These are phyloP conservation scores for Pollicipes pollicipes DNA, from an alignment of 1,140 invertebrate genomes.

Conservation along the genomic window DNA sequence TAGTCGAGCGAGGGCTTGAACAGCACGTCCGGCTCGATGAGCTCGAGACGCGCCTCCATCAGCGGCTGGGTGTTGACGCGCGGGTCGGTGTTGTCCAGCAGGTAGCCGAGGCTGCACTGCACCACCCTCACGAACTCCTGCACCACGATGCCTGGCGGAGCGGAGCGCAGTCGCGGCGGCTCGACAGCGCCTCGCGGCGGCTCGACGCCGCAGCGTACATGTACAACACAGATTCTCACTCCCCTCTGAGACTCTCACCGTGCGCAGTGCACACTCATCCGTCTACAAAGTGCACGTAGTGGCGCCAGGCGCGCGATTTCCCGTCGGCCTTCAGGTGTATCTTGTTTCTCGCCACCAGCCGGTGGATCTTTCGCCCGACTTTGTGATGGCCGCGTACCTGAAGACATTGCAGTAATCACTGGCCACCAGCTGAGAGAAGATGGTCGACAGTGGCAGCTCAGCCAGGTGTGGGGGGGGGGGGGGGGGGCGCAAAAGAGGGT, in stretches of 20 bases:
- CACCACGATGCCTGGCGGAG: not conserved
- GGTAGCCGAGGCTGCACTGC: slow-evolving; percentile 58
- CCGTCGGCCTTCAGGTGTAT: not conserved
- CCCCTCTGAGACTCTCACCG: slow-evolving; percentile 31
- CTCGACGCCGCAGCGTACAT: slow-evolving; percentile 69
- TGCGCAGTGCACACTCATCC: too few species aligned
- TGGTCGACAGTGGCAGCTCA: too few species aligned
- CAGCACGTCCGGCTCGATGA: slow-evolving; percentile 52
- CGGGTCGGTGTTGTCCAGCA: slow-evolving; percentile 77
- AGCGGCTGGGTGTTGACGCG: slow-evolving; percentile 53
- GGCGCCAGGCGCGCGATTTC: not conserved
- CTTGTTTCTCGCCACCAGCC: not conserved
- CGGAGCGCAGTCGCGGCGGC: too few species aligned
- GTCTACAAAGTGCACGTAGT: not conserved
- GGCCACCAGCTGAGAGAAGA: too few species aligned
- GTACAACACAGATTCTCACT: slow-evolving; percentile 68
- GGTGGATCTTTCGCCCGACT: not conserved
- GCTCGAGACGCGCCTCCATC: slow-evolving; percentile 63
- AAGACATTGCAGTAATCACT: too few species aligned
- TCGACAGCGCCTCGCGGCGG: too few species aligned
- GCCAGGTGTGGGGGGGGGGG: too few species aligned
- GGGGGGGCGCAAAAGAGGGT: too few species aligned
- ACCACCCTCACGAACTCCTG: not conserved
- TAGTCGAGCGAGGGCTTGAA: slow-evolving; percentile 55
- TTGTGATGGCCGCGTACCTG: not conserved